Base-by-base conservation (phyloP, 1,140 invertebrate species). In the Ceratosolen fusciceps region DNA sequence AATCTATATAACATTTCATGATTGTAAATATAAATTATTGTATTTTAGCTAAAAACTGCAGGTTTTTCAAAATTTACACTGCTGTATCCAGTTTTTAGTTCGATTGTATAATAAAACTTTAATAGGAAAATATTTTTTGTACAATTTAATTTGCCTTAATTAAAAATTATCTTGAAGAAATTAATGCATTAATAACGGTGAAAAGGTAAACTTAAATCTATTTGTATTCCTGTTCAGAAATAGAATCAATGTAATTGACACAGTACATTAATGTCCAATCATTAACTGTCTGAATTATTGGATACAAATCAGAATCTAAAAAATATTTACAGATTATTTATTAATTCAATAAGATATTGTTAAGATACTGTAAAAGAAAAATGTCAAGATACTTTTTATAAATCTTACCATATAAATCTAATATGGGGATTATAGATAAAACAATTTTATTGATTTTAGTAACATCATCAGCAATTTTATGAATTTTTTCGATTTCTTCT, bases 381-480 rank as follows among this genome's bases (percentile, higher is more conserved):
- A 24, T 26, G 4, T 60, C 9, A 29, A 71, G 29, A 34, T 77
- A 74, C 79, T 79, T 74, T 80, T 73, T 60, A 37, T 39, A 54
- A 77, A 75, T 71, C 87, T 90, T 89, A 90, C 90, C 86, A 80
- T 83, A 88, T 78, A 90, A 82, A 79, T 83, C 29, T 29, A 72
- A 75, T 58, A 87, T 77, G 21, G 87, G 83, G 62, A 89, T 39
- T 65, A 90, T 75, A 47, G 88, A 87, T 70, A 89, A 83, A 77
- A 90, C 34, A 78, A 81, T 65, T 47, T 67, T 70, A 24, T 84
- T 76, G 14, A 83, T 58, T 12, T 49, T 49, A 67, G 71, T 54
- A 14, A 81, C 83, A 16, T 47, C 54, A 54, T 80, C n/a, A 12
- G 85, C 65, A 58, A 75, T 80, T 5, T 77, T 34, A 0, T 78